Evolutionary conservation across 2,797 vertebrate species (phyloP).

Genomic region (Pteropus rufus): DNA sequence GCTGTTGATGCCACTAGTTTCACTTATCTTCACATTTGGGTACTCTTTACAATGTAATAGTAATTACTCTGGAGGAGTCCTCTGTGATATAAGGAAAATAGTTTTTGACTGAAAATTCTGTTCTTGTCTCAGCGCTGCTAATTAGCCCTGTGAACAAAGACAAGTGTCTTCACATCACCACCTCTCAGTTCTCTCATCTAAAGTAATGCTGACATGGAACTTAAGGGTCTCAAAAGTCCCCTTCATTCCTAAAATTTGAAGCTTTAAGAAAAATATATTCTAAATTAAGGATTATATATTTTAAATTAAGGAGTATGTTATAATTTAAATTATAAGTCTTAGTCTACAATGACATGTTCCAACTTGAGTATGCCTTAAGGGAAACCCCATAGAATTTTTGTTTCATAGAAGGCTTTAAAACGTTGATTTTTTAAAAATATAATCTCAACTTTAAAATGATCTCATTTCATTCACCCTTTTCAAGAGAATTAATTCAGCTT

Average conservation of each 20-base stretch:
- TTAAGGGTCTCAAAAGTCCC: background rate
- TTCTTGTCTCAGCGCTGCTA: background rate
- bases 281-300: background rate
- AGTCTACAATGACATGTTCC: background rate
- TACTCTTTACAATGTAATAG: background rate
- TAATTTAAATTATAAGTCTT: conserved; percentile 22
- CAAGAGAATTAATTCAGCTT: background rate
- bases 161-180: background rate
- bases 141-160: background rate
- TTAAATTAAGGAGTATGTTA: background rate
- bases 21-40: background rate
- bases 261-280: background rate
- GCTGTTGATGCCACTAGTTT: background rate
- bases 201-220: background rate
- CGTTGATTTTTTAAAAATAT: background rate
- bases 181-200: background rate
- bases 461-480: background rate
- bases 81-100: background rate
- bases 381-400: background rate
- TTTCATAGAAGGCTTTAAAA: conserved; percentile 11
- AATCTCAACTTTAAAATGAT: conserved; percentile 3
- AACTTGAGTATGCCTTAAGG: background rate
- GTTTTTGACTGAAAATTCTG: background rate
- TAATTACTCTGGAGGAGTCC: background rate
- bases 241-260: background rate